phyloP scores from a whole-genome alignment of 2,797 vertebrate genomes.

The Melanotaenia nigrans region DNA sequence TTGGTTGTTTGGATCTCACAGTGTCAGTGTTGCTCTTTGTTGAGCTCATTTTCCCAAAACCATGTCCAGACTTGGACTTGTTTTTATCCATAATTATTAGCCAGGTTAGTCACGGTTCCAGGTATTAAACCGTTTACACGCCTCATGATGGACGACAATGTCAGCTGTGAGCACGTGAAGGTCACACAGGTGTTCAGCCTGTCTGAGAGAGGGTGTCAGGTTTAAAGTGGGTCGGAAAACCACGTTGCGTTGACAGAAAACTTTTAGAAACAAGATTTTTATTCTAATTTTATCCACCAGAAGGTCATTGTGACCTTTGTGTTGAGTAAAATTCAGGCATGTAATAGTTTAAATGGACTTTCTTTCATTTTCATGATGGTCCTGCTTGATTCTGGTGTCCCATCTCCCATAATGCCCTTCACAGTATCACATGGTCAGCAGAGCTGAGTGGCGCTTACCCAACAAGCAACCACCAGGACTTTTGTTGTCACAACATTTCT shows the following conservation, averaged over 20 bases:
- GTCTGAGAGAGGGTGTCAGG: constrained; percentile 39
- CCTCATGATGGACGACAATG: constrained; percentile 64
- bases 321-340: no score
- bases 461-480: constrained; percentile 49
- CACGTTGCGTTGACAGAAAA: no score
- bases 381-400: constrained; percentile 4
- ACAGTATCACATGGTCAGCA: constrained; percentile 7
- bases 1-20: no score
- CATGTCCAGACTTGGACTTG: no score
- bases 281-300: background rate
- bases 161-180: constrained; percentile 71
- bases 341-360: no score
- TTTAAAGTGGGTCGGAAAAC: background rate
- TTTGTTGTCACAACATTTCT: constrained; percentile 70
- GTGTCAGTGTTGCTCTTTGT: constrained; percentile 3
- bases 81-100: constrained; percentile 3
- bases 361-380: background rate
- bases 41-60: background rate
- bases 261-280: no score
- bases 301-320: constrained; percentile 42
- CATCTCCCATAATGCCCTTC: constrained; percentile 34
- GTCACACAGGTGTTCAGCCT: constrained; percentile 73
- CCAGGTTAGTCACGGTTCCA: constrained; percentile 1
- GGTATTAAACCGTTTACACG: background rate
- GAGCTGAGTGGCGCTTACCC: constrained; percentile 44